These are phyloP conservation scores for Acanthaster planci DNA, from an alignment of 35 echinoderm and acorn worm genomes.

Conservation along the genomic window DNA sequence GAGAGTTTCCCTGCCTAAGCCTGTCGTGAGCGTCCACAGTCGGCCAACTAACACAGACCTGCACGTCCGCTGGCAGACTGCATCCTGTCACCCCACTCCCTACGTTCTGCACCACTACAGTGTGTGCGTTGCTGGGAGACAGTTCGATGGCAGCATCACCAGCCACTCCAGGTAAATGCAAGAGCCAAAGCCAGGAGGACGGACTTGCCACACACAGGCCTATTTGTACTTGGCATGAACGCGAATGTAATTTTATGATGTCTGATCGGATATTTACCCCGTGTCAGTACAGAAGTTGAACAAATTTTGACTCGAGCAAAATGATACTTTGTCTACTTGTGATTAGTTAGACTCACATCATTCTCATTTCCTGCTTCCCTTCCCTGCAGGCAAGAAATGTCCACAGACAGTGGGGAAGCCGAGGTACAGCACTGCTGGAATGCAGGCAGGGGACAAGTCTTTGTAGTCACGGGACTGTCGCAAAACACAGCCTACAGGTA, in stretches of 20 bases:
- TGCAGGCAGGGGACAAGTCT: conserved; percentile 36
- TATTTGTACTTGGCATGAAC: too few species aligned
- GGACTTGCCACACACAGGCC: too few species aligned
- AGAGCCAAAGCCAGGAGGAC: too few species aligned
- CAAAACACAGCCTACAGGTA: conserved; percentile 58
- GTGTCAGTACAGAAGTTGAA: too few species aligned
- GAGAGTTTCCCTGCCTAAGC: conserved; percentile 28
- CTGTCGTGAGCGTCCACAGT: conserved; percentile 19
- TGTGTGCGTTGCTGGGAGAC: conserved; percentile 56
- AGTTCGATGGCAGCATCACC: conserved; percentile 40
- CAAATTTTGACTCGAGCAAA: too few species aligned
- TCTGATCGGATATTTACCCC: too few species aligned
- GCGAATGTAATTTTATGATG: too few species aligned
- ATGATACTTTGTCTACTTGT: too few species aligned
- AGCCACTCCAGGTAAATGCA: conserved; percentile 63
- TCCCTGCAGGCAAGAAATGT: conserved; percentile 48
- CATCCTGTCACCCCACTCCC: not conserved
- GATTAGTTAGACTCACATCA: too few species aligned
- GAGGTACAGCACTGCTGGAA: conserved; percentile 65
- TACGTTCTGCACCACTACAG: conserved; percentile 58
- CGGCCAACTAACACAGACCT: conserved; percentile 39
- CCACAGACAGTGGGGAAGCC: conserved; percentile 8
- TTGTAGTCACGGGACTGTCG: conserved; percentile 45
- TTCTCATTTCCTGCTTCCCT: not conserved
- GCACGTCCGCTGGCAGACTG: conserved; percentile 54